Base-by-base conservation (phyloP, 2,888 invertebrate genomes). In the Nezara viridula region DNA sequence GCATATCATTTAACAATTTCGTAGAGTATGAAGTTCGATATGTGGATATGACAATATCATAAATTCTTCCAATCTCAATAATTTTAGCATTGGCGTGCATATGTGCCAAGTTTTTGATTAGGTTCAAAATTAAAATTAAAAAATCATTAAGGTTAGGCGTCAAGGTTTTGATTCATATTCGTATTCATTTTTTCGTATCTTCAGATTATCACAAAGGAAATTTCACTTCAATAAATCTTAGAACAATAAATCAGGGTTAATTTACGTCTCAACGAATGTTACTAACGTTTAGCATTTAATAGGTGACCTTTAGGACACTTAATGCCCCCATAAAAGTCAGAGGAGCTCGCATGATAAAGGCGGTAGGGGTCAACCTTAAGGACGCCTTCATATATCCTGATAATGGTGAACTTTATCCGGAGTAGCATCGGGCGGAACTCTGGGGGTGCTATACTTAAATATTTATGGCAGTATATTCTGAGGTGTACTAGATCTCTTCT, bases 401-500 rank as follows among this genome's bases (percentile, higher is more conserved):
- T 77, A 40, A 77, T 77, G 40, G 77, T 77, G 77, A 77, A 77
- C 77, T 77, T 77, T 77, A 77, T 21, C 60, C 60, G 14, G 60
- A 60, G 40, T 4, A 10, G 40, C 77, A 10, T 77, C 40, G 27
- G 40, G 21, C 4, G 40, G 5, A 77, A 24, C 2, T 40, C 77
- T 24, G 3, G 9, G 6, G 40, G 2, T 40, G 24, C 14, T 60
- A 32, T 60, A 0, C 60, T 60, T 32, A 60, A 60, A 32, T 32
- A 60, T 60, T 60, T 27, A 60, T 60, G 12, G 6, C 14, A 27
- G 27, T 27, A 60, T 27, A 60, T 60, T 14, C 27, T 60, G 14
- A 60, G 27, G 27, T 14, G 60, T 27, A 14, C 27, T 14, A 12
- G 16, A 60, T 32, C 12, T 55, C 32, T 27, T 14, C 52, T 52